Percentiles rank a stretch among this genome's conserved stretches.
These are phyloP conservation scores for Tragopan temminckii DNA, from an alignment of 2,797 vertebrate species.

Conservation along the genomic window DNA sequence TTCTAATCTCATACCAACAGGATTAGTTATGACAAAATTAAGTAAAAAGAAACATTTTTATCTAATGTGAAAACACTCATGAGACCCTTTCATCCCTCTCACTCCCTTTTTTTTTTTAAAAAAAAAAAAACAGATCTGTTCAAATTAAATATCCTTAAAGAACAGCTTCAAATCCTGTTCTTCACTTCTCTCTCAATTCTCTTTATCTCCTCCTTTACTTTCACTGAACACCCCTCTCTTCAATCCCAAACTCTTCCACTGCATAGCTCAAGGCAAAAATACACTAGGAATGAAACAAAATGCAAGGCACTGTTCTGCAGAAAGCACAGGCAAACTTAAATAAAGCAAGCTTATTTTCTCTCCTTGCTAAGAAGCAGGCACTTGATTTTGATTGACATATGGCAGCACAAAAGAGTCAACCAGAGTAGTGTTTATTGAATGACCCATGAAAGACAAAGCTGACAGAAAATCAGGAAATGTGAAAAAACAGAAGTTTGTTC, in stretches of 20 bases:
- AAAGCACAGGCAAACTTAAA: slow-evolving; percentile 56
- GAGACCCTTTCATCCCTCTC: not conserved
- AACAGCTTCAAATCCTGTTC: not conserved
- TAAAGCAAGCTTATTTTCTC: slow-evolving; percentile 65
- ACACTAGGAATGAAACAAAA: slow-evolving; percentile 23
- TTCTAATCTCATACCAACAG: not conserved
- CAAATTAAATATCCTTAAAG: not conserved
- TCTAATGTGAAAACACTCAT: not conserved
- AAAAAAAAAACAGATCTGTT: not conserved
- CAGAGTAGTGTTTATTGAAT: slow-evolving; percentile 64
- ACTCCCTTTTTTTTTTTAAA: fast-evolving
- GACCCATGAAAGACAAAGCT: slow-evolving; percentile 73
- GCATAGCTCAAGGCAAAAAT: slow-evolving; percentile 45
- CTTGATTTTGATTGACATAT: slow-evolving; percentile 75
- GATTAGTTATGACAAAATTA: not conserved
- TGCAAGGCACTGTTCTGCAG: not conserved
- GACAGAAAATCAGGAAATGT: slow-evolving; percentile 70
- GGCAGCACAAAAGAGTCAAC: slow-evolving; percentile 72
- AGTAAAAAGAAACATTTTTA: not conserved
- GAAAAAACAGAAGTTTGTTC: slow-evolving; percentile 59
- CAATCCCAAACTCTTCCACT: not conserved
- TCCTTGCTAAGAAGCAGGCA: slow-evolving; percentile 28
- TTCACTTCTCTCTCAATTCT: not conserved
- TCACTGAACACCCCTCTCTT: not conserved
- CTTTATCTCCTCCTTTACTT: not conserved